A percentile compares a stretch with the other conserved stretches of the same genome.
Conservation (phyloP, 2,113 vertebrate genomes). For the Elachura formosa region DNA sequence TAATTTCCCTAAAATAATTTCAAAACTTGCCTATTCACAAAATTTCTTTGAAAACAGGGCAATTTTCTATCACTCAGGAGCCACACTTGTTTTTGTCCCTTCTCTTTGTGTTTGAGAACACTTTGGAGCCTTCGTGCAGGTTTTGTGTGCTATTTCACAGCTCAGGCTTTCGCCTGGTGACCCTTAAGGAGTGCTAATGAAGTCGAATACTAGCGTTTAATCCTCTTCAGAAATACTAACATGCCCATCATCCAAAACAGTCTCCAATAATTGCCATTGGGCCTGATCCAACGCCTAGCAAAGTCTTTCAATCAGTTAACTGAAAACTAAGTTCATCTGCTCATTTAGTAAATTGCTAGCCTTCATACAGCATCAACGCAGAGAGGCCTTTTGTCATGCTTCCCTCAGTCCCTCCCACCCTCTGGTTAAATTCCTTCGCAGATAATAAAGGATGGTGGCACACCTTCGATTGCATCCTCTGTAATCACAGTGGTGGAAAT, state of each 20-base stretch:
- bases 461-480: slow-evolving; percentile 29
- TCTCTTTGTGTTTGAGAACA: slow-evolving; percentile 45
- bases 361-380: slow-evolving; percentile 6
- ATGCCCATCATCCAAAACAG: slow-evolving; percentile 51
- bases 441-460: slow-evolving; percentile 30
- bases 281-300: slow-evolving; percentile 6
- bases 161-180: slow-evolving; percentile 42
- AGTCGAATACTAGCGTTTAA: slow-evolving; percentile 58
- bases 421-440: slow-evolving; percentile 22
- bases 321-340: slow-evolving; percentile 65
- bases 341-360: slow-evolving; percentile 56
- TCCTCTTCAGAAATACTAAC: slow-evolving; percentile 67
- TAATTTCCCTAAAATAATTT: slow-evolving; percentile 68
- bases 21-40: slow-evolving; percentile 50
- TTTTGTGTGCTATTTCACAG: slow-evolving; percentile 43
- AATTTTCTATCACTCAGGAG: slow-evolving; percentile 63
- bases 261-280: slow-evolving; percentile 56
- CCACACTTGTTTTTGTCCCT: slow-evolving; percentile 56
- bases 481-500: slow-evolving; percentile 34
- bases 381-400: not conserved
- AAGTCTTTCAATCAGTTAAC: slow-evolving; percentile 60
- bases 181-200: slow-evolving; percentile 67
- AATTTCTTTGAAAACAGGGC: slow-evolving; percentile 63
- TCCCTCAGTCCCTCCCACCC: not conserved
- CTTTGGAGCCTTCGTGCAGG: slow-evolving; percentile 15